A percentile compares a stretch with the other conserved stretches of the same genome.
Conservation (phyloP, 2,797 vertebrate genomes). For the Sebastes umbrosus region DNA sequence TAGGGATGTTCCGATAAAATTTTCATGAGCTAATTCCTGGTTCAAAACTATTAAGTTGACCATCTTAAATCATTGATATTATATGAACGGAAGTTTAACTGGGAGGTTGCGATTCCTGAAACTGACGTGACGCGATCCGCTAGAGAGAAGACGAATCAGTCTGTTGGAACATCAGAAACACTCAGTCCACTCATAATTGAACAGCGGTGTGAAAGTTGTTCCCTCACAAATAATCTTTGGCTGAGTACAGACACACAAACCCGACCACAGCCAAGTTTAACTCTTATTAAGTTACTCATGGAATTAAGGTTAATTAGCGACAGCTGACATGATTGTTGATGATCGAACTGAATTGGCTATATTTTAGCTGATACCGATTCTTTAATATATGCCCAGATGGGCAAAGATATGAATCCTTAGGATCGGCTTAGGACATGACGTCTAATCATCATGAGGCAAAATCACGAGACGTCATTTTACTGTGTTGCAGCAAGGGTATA, state of each 20-base stretch:
- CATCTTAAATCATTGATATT: background rate
- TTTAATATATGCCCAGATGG: background rate
- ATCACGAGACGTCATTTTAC: background rate
- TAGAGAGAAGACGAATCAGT: background rate
- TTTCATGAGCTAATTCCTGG: background rate
- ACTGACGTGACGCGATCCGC: rapidly evolving
- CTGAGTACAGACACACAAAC: background rate
- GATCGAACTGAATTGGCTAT: no score
- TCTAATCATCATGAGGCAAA: background rate
- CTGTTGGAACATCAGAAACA: background rate
- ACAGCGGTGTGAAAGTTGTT: background rate
- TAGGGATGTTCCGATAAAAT: background rate
- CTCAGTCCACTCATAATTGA: background rate
- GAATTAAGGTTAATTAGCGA: background rate
- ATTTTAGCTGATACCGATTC: background rate
- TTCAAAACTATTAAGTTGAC: background rate
- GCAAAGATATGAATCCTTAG: background rate
- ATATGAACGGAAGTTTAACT: background rate
- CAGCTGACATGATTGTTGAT: background rate
- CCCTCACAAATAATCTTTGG: background rate
- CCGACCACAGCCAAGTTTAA: background rate
- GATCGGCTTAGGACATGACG: background rate
- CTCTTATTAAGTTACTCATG: background rate
- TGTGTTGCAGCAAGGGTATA: background rate
- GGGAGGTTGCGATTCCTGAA: background rate